Base-by-base conservation (phyloP, 30 jellyfish, hydroid and myxozoan species). In the Cassiopea andromeda region DNA sequence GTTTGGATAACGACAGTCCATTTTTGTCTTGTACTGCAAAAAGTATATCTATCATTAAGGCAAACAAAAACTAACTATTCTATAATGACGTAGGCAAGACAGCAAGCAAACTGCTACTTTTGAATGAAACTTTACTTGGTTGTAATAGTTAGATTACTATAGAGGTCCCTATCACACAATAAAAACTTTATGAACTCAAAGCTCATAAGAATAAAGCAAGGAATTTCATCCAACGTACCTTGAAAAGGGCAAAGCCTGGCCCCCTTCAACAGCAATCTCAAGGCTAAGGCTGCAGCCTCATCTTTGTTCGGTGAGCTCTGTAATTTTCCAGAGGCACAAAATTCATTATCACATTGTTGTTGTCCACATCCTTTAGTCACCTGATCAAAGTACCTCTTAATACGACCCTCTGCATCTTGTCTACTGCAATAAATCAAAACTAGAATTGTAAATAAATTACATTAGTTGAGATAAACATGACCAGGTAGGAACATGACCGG, bases 221-320 rank as follows among this genome's bases (percentile, higher is more conserved):
- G 38, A 27, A 27, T 27, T 27, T 27, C 38, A 27, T 27, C 38
- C 1, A 44, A 19, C 19, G 44, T 49, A 93, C 98, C 98, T 81
- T 12, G 27, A 12, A 67, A 5, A 18, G 69, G 80, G 83, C 98
- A 94, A 45, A 94, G 71, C 60, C 73, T 83, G 54, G 98, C 98
- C 50, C 80, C 84, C 46, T 85, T 84, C 7, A 85, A 48, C 70
- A 94, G n/a, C 9, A 89, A 84, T n/a, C 82, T 73, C 1, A 94
- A 57, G n/a, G 98, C 98, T 85, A 90, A 58, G 1, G 93, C 98
- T 15, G 96, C 98, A 59, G 98, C 98, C 73, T 94, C 97, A 89
- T 94, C 97, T 90, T 89, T 75, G 73, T 60, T 75, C 49, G 90
- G 48, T 0, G 73, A 68, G 14, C n/a, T 67, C 17, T 66, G 57